Evolutionary conservation across 2,797 vertebrate genomes (phyloP).

Genomic region (Argya squamiceps): DNA sequence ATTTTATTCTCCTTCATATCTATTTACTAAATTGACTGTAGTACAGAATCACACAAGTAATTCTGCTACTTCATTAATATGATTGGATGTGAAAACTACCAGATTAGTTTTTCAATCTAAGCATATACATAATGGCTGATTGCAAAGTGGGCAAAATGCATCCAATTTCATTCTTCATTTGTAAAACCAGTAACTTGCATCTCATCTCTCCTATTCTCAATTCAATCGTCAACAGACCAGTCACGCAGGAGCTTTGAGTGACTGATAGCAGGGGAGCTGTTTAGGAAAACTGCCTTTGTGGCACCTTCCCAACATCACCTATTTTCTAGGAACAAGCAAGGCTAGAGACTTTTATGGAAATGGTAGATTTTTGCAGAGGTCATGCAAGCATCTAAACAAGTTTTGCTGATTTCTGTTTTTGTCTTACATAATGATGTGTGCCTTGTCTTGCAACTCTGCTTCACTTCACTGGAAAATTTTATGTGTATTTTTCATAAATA

Average conservation of each 20-base stretch:
- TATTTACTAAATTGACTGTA: conserved; percentile 76
- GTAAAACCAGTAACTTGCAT: conserved; percentile 48
- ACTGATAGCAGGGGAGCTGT: not conserved
- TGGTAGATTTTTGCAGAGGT: not conserved
- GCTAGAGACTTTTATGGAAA: not conserved
- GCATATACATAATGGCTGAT: conserved; percentile 51
- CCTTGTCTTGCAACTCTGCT: not conserved
- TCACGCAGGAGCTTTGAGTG: not conserved
- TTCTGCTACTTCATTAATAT: conserved; percentile 68
- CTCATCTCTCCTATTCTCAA: conserved; percentile 19
- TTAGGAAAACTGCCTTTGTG: not conserved
- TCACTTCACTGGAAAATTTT: not conserved
- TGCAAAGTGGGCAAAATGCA: conserved; percentile 55
- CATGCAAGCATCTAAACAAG: not conserved
- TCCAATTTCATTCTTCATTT: conserved; percentile 55
- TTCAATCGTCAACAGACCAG: not conserved
- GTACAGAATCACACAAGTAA: conserved; percentile 64
- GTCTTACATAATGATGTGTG: accelerated
- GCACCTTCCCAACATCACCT: not conserved
- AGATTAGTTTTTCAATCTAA: conserved; percentile 59
- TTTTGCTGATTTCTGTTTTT: not conserved
- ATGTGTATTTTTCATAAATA: not conserved
- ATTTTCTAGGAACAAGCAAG: not conserved
- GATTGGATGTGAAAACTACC: conserved; percentile 71
- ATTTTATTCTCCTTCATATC: conserved; percentile 70